These are phyloP conservation scores for Anthonomus grandis DNA, from an alignment of 1,140 invertebrate species.

Conservation along the genomic window DNA sequence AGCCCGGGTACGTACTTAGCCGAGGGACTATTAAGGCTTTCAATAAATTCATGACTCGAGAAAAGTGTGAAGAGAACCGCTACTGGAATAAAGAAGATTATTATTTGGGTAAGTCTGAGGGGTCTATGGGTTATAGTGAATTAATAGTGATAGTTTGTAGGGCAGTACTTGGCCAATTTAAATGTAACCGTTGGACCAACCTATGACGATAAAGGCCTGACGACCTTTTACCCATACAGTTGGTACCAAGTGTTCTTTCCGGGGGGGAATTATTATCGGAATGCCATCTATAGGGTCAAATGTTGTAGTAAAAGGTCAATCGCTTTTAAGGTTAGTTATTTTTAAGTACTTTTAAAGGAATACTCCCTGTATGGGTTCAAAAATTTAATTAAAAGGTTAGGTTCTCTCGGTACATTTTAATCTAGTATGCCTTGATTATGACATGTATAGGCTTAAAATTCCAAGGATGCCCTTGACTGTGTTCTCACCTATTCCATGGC, in stretches of 20 bases:
- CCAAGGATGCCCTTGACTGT: too few relatives aligned
- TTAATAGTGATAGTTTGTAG: constrained; percentile 15
- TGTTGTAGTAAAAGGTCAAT: constrained; percentile 42
- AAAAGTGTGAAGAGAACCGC: constrained; percentile 25
- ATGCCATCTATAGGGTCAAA: constrained; percentile 35
- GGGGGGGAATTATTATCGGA: constrained; percentile 33
- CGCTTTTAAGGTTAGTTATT: constrained; percentile 38
- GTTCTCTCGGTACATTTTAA: too few relatives aligned
- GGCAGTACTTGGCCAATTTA: constrained; percentile 32
- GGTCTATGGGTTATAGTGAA: neutral
- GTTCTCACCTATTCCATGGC: too few relatives aligned
- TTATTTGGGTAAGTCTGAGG: constrained; percentile 17
- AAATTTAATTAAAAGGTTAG: too few relatives aligned
- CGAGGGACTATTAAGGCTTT: constrained; percentile 28
- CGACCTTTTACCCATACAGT: constrained; percentile 41
- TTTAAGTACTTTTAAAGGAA: too few relatives aligned
- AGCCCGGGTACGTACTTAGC: constrained; percentile 41
- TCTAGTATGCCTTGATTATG: neutral
- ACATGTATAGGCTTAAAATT: too few relatives aligned
- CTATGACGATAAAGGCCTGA: constrained; percentile 33
- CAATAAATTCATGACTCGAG: constrained; percentile 21
- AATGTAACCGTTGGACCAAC: constrained; percentile 39
- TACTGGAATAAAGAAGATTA: constrained; percentile 42
- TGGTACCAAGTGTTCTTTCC: constrained; percentile 38
- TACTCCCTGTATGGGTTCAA: neutral